Evolutionary conservation across 2,888 invertebrate genomes (phyloP).

Genomic region (Eupithecia vulgata): DNA sequence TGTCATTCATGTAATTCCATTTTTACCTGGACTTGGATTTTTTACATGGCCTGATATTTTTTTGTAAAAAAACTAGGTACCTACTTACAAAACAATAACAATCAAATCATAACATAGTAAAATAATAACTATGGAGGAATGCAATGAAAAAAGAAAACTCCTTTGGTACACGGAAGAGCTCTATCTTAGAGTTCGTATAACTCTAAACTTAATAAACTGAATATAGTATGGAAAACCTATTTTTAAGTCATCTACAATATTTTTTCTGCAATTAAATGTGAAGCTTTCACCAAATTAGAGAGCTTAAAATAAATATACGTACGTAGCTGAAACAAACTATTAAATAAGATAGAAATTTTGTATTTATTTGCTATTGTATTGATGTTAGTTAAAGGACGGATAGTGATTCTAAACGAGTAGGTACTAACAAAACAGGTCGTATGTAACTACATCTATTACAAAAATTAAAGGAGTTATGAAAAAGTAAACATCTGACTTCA

Average conservation of each 20-base stretch:
- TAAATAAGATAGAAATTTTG: slow-evolving; percentile 32
- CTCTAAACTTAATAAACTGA: too few species aligned
- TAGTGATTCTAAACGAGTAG: slow-evolving; percentile 25
- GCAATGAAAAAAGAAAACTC: too few species aligned
- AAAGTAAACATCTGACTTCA: background rate
- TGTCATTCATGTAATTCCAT: too few species aligned
- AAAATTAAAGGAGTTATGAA: background rate
- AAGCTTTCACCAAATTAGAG: slow-evolving; percentile 35
- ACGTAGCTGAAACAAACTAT: slow-evolving; percentile 23
- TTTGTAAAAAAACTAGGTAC: too few species aligned
- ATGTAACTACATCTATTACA: background rate
- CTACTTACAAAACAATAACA: too few species aligned
- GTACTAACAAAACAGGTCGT: background rate
- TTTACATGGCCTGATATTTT: too few species aligned
- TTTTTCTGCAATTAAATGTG: background rate
- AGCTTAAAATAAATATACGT: slow-evolving; percentile 41
- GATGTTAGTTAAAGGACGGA: slow-evolving; percentile 45
- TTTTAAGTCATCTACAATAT: slow-evolving; percentile 8
- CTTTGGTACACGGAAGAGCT: too few species aligned
- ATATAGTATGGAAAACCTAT: too few species aligned
- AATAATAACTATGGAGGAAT: too few species aligned
- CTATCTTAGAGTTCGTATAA: too few species aligned
- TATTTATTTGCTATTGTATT: slow-evolving; percentile 55
- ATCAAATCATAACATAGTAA: too few species aligned
- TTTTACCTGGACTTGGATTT: too few species aligned